Base-by-base conservation (phyloP, 1,140 invertebrate genomes). In the Bradysia coprophila region DNA sequence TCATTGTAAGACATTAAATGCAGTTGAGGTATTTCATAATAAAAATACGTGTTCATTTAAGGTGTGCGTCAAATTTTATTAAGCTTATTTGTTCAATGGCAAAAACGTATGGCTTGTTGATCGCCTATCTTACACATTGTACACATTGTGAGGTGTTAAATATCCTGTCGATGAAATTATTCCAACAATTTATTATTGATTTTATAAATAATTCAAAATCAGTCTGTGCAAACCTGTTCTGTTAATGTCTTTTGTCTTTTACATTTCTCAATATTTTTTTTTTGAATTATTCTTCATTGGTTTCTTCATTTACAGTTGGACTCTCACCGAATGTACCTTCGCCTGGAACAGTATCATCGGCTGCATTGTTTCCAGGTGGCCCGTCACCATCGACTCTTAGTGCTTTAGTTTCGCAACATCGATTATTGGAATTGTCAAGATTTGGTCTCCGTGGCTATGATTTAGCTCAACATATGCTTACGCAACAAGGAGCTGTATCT, bases 401-500 rank as follows among this genome's bases (percentile, higher is more conserved):
- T 3, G 73, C 73, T 0, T 57, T 78, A 42, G 71, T 78, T 39
- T 75, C 74, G 0, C 75, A 79, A 51, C 76, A 79, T 56, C 66
- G 83, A 40, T 73, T 90, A 6, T 62, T 90, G 42, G 84, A 90
- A 54, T 64, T 91, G 21, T 85, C 83, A 28, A 72, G 85, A 36
- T 81, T 85, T 47, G 83, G 83, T 3, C 67, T 87, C 18, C 61
- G 86, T 44, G 85, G 88, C 45, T 91, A 89, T 58, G 88, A 92
- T 61, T 74, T 92, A 51, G 83, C 84, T 3, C 75, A 88, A 42
- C 85, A 90, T 54, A 78, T 91, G 59, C 71, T 88, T 15, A 80
- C 84, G 6, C 86, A 88, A 52, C 86, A 92, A 64, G 86, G 86
- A 45, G 87, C 87, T 54, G 87, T 92, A 47, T 86, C 81, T 48